Evolutionary conservation across 2,888 invertebrate species (phyloP).

Genomic region (Drosophila paramelanica): DNA sequence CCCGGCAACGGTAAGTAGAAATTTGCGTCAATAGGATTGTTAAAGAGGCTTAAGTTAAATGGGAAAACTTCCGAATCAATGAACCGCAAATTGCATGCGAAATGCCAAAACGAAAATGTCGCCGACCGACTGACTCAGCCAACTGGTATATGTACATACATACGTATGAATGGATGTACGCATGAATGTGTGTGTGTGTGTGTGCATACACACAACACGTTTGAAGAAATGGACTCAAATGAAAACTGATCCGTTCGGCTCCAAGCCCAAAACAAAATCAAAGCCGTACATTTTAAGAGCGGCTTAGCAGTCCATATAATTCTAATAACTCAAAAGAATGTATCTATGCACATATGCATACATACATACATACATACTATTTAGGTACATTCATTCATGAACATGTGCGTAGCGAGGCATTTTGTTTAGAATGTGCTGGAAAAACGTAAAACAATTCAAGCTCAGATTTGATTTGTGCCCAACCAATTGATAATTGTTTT

Average conservation of each 20-base stretch:
- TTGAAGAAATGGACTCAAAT: slow-evolving; percentile 38
- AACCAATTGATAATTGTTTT: not conserved
- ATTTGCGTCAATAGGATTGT: slow-evolving; percentile 82
- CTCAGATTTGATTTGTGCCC: not conserved
- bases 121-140: slow-evolving; percentile 55
- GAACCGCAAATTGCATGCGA: slow-evolving; percentile 83
- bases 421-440: not conserved
- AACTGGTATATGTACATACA: slow-evolving; percentile 15
- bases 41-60: slow-evolving; percentile 85
- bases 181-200: not conserved
- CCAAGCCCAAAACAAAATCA: slow-evolving; percentile 45
- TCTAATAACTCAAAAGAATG: slow-evolving; percentile 34
- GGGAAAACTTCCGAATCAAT: slow-evolving; percentile 85
- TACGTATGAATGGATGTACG: not conserved
- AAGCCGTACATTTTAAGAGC: slow-evolving; percentile 30
- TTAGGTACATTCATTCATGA: slow-evolving; percentile 4
- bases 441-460: slow-evolving; percentile 6
- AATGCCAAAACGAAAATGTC: slow-evolving; percentile 81
- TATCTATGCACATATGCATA: slow-evolving; percentile 5
- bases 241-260: slow-evolving; percentile 39
- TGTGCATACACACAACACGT: not conserved
- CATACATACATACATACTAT: too few species aligned
- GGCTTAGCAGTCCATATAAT: slow-evolving; percentile 35
- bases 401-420: not conserved
- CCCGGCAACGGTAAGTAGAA: slow-evolving; percentile 72